Evolutionary conservation across 2,888 invertebrate species (phyloP), one percentile per base, ranked within the genome.

Genomic region (Sinelater perroti): DNA sequence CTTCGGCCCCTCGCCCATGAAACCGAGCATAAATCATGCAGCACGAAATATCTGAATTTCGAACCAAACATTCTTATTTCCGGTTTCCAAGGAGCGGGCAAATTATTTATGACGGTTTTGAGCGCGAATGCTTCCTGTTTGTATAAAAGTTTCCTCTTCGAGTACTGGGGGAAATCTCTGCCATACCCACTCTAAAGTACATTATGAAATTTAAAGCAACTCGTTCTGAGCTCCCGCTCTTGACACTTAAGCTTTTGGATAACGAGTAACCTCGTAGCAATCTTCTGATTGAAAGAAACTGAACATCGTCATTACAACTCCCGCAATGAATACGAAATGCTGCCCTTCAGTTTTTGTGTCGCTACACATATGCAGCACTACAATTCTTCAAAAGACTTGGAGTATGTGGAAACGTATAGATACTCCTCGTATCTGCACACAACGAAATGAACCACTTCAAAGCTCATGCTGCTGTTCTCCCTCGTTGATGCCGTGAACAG

Each of bases 21-120:
- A 63, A 61, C 59, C 63, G 63, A 66, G 66, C 68, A 69, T 72
- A 72, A 70, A 72, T 72, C 70, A 70, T 65, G 59, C 42, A 58
- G 35, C 26, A 55, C 53, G 55, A 63, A 66, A 66, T 65, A 62
- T 66, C 54, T 59, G 42, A 60, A 55, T 66, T 65, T 62, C 63
- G 61, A 63, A 58, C 49, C 60, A 60, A 62, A 50, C 60, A 55
- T 56, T 45, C 55, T 59, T 52, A 61, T 64, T 65, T 65, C 60
- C 61, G 60, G 35, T 59, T 49, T 49, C 35, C 21, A 45, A 45
- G 47, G 52, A 60, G 57, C 30, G 51, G 46, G 49, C 46, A 61
- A 58, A 63, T 66, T 64, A 66, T 67, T 66, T 62, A 63, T 62
- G 61, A 56, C 52, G 50, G 53, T 56, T 62, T 42, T 54, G 45